Evolutionary conservation across 1,140 invertebrate genomes (phyloP).

Genomic region (Pachypeltis micranthus): DNA sequence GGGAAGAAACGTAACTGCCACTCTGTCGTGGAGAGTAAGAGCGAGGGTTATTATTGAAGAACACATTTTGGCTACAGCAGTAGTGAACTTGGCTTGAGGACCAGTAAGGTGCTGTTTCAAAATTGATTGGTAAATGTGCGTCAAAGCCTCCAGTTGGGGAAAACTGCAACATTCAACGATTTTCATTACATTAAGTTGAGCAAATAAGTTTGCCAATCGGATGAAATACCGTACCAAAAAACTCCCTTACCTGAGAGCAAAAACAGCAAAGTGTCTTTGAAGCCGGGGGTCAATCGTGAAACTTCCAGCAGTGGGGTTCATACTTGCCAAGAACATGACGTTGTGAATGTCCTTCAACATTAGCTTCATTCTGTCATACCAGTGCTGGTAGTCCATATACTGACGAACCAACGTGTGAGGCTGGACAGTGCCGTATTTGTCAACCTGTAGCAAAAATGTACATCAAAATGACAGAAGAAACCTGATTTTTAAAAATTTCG

Average conservation of each 20-base stretch:
- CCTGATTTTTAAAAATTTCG: too few species aligned
- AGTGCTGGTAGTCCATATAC: constrained; percentile 88
- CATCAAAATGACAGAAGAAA: too few species aligned
- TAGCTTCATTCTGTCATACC: constrained; percentile 79
- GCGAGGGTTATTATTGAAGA: constrained; percentile 57
- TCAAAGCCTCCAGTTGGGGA: constrained; percentile 63
- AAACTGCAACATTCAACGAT: constrained; percentile 45
- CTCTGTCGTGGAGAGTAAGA: constrained; percentile 62
- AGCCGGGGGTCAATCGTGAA: constrained; percentile 87
- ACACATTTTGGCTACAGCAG: constrained; percentile 44
- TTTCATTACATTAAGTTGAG: not conserved
- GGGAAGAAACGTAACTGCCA: constrained; percentile 65
- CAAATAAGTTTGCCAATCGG: not conserved
- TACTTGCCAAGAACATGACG: constrained; percentile 88
- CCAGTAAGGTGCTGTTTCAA: constrained; percentile 61
- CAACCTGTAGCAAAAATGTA: too few species aligned
- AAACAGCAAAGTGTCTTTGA: constrained; percentile 86
- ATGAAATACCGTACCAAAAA: not conserved
- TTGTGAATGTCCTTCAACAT: constrained; percentile 85
- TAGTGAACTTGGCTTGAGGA: constrained; percentile 51
- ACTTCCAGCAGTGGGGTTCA: constrained; percentile 93
- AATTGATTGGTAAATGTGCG: constrained; percentile 74
- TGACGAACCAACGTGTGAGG: constrained; percentile 88
- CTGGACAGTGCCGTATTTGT: constrained; percentile 88
- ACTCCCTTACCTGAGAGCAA: constrained; percentile 58